Evolutionary conservation across 2,888 invertebrate genomes (phyloP).

Genomic region (Synanthedon tipuliformis): DNA sequence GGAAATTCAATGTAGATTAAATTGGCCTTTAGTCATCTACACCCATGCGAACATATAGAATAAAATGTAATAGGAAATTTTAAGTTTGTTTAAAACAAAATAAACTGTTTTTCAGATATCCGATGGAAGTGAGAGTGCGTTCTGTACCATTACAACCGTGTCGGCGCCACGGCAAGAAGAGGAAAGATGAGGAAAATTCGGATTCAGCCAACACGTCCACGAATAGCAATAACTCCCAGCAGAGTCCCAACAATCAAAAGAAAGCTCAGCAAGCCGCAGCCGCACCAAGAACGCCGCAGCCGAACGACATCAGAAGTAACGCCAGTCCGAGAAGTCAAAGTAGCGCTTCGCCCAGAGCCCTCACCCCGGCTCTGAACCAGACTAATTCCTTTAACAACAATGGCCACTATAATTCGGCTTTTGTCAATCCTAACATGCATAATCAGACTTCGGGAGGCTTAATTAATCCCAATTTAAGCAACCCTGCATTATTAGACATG

Average conservation of each 20-base stretch:
- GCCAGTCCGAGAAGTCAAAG: slow-evolving; percentile 63
- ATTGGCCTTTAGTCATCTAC: neutral
- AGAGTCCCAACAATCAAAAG: slow-evolving; percentile 49
- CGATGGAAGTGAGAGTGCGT: slow-evolving; percentile 87
- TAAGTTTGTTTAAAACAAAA: neutral
- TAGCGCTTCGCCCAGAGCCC: slow-evolving; percentile 68
- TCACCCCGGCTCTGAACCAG: slow-evolving; percentile 25
- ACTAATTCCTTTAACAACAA: slow-evolving; percentile 46
- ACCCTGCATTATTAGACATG: slow-evolving; percentile 77
- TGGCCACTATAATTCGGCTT: slow-evolving; percentile 53
- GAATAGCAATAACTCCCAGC: slow-evolving; percentile 34
- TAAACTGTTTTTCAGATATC: slow-evolving; percentile 73
- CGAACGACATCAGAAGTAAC: slow-evolving; percentile 43
- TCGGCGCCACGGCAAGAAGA: slow-evolving; percentile 81
- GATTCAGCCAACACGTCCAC: slow-evolving; percentile 38
- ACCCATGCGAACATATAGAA: neutral
- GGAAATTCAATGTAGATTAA: neutral
- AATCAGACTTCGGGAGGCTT: slow-evolving; percentile 46
- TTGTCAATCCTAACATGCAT: slow-evolving; percentile 59
- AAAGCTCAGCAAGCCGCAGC: slow-evolving; percentile 42
- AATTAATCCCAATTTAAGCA: slow-evolving; percentile 59
- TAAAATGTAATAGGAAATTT: neutral
- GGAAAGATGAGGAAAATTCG: slow-evolving; percentile 77
- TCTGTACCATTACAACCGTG: slow-evolving; percentile 88
- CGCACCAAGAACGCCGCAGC: slow-evolving; percentile 54